phyloP scores from a whole-genome alignment of 2,113 vertebrate genomes.

The Turnix velox region DNA sequence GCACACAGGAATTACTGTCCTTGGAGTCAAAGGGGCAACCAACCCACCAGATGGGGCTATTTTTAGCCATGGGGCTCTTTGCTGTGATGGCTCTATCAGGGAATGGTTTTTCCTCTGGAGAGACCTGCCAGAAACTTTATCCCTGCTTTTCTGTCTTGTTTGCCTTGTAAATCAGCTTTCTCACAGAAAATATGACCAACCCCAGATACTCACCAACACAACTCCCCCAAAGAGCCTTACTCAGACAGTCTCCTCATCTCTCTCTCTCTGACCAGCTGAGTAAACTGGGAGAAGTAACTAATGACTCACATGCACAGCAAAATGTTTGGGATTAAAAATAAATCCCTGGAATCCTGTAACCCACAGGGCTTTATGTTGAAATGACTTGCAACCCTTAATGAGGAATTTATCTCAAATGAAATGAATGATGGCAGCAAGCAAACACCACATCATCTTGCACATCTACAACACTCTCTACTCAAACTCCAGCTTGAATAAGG shows the following conservation, averaged over 20 bases:
- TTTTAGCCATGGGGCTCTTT: neutral
- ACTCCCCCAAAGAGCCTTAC: neutral
- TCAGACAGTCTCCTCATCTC: neutral
- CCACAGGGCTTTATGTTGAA: neutral
- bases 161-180: conserved; percentile 11
- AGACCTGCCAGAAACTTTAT: conserved; percentile 23
- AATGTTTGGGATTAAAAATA: conserved; percentile 21
- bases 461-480: fast-evolving
- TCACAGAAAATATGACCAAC: neutral
- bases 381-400: neutral
- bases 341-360: neutral
- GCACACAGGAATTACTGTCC: conserved; percentile 3
- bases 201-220: neutral
- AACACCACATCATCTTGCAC: neutral
- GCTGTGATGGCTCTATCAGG: neutral
- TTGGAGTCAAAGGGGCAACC: neutral
- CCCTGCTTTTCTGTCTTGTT: conserved; percentile 18
- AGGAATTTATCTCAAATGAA: neutral
- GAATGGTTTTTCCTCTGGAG: neutral
- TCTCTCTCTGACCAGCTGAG: conserved; percentile 2
- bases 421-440: neutral
- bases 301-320: neutral
- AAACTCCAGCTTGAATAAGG: neutral
- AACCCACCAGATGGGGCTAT: neutral
- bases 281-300: neutral